These are phyloP conservation scores for Melanostigma gelatinosum DNA, from an alignment of 2,113 vertebrate genomes.

Conservation along the genomic window DNA sequence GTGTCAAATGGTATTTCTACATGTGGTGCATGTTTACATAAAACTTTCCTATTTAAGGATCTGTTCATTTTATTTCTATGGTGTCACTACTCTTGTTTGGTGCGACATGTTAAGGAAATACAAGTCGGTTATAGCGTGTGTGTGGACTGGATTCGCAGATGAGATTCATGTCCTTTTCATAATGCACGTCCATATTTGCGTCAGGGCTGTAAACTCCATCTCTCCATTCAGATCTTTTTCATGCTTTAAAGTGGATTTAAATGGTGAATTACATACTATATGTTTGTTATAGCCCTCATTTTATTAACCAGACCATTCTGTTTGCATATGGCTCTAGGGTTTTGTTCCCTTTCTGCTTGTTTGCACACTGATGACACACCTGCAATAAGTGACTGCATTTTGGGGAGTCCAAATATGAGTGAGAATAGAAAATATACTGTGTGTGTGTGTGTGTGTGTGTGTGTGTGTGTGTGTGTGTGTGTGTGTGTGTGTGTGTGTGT, in stretches of 20 bases:
- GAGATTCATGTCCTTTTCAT: background rate
- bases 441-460: background rate
- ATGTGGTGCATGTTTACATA: background rate
- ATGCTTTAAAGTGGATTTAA: conserved; percentile 11
- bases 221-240: background rate
- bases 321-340: background rate
- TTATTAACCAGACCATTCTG: conserved; percentile 13
- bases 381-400: conserved; percentile 12
- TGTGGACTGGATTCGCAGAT: background rate
- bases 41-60: background rate
- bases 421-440: conserved; percentile 7
- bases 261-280: background rate
- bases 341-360: conserved; percentile 1
- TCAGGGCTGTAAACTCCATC: background rate
- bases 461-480: background rate
- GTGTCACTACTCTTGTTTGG: background rate
- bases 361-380: conserved; percentile 23
- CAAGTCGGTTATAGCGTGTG: background rate
- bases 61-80: background rate
- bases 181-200: background rate
- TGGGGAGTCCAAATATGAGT: background rate
- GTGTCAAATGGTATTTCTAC: background rate
- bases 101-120: background rate
- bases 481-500: background rate
- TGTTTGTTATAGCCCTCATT: conserved; percentile 14